Evolutionary conservation across 2,113 vertebrate species (phyloP).

Genomic region (Takifugu bimaculatus): DNA sequence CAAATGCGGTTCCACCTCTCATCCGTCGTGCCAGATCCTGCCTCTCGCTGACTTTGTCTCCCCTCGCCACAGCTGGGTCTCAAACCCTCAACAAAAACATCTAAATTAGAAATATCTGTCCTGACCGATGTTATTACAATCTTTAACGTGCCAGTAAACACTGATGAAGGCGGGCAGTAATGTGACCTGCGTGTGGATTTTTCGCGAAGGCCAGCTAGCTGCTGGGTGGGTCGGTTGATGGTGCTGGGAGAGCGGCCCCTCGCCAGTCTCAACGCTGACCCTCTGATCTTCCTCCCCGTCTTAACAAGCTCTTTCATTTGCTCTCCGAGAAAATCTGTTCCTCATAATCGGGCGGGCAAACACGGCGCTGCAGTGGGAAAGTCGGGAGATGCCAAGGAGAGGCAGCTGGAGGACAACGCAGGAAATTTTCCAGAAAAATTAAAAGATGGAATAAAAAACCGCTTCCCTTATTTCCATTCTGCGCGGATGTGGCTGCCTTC

Average conservation of each 20-base stretch:
- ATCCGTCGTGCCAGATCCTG: constrained; percentile 52
- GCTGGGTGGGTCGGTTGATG: constrained; percentile 47
- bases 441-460: constrained; percentile 77
- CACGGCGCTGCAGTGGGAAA: constrained; percentile 55
- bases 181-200: constrained; percentile 68
- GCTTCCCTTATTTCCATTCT: constrained; percentile 88
- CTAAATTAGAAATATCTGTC: constrained; percentile 66
- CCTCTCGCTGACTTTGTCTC: constrained; percentile 50
- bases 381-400: constrained; percentile 45
- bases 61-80: constrained; percentile 50
- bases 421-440: constrained; percentile 79
- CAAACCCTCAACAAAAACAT: constrained; percentile 54
- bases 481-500: constrained; percentile 75
- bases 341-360: constrained; percentile 81
- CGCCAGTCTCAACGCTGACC: constrained; percentile 81
- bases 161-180: constrained; percentile 71
- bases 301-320: constrained; percentile 92
- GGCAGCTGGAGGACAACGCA: constrained; percentile 65
- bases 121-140: constrained; percentile 71
- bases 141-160: constrained; percentile 72
- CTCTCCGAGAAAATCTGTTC: constrained; percentile 96
- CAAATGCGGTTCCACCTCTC: constrained; percentile 64
- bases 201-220: constrained; percentile 47
- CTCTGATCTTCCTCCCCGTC: constrained; percentile 71
- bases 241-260: constrained; percentile 67